Evolutionary conservation across 2,113 vertebrate species (phyloP), one percentile per base, ranked within the genome.

Genomic region (Heterocephalus glaber): DNA sequence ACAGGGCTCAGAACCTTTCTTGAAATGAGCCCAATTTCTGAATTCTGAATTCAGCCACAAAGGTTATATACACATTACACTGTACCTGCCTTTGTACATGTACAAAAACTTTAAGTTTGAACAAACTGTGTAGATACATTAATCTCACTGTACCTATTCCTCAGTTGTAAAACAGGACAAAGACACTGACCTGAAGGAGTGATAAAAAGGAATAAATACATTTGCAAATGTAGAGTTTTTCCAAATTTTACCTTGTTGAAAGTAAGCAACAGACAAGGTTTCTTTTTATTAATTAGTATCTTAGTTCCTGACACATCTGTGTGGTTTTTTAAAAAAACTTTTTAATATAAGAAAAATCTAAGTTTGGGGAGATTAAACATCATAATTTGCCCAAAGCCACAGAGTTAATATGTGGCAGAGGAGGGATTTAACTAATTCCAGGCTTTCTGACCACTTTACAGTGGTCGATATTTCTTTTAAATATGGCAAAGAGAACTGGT

Each of bases 341-440:
- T 80, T 61, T 81, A 89, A 77, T 35, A 28, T 26, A 90, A 58
- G 41, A 93, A 83, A 65, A 81, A 93, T 11, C 38, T 65, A 92
- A 74, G 20, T 26, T 54, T 95, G 79, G 33, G 61, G 26, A 89
- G 47, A 80, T 60, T 60, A 92, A 82, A 58, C 47, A 92, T 79
- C 84, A 82, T 30, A 88, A 82, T 68, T 91, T 79, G 77, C 28
- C 47, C 76, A 47, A 93, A 88, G 14, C 24, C 60, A 90, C 74
- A 56, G 8, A 85, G 35, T 84, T 66, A 85, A 60, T 54, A 92
- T 4, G 47, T 52, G 72, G 22, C 70, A 92, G n/a, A 86, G n/a
- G 1, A 7, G 22, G 22, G 41, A 91, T 88, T 30, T 90, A 30
- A 35, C 56, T 93, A 90, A 96, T 79, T 90, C 49, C 38, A 80